Base-by-base conservation (phyloP, 2,888 invertebrate species). In the Pandemis heparana region DNA sequence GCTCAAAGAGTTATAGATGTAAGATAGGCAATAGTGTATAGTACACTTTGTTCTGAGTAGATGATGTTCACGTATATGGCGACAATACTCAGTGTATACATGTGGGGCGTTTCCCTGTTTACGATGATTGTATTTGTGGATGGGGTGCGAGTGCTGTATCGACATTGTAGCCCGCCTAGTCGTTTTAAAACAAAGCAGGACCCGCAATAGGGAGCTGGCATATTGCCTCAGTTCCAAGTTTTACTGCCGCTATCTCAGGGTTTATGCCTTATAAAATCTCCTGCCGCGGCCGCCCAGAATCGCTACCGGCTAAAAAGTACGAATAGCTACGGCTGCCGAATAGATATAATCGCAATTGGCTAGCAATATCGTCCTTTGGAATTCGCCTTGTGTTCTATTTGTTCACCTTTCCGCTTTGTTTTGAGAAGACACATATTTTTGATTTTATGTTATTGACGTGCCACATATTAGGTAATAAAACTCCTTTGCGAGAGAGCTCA, bases 261-360 rank as follows among this genome's bases (percentile, higher is more conserved):
- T 92, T 92, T 91, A 92, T 91, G 91, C 89, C 88, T 89, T 90
- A 91, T 91, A 90, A 91, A 92, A 90, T 87, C 87, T 89, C 85
- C 83, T 85, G 83, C 85, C 81, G 84, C 85, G 86, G 82, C 89
- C 87, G 85, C 85, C 84, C 82, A 79, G 81, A 85, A 85, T 80
- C 77, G 83, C 85, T 83, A 81, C 81, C 79, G 82, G 84, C 83
- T 85, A 87, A 87, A 85, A 89, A 89, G 85, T 88, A 88, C 73
- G 64, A 65, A 65, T 61, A 70, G 74, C 64, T 70, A 48, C 82
- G 81, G 84, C 82, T 80, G 81, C 77, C 76, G 83, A 83, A 84
- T 83, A 86, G 87, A 88, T 89, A 85, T 85, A 84, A 89, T 87
- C 86, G 83, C 86, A 84, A 87, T 88, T 81, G 85, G 86, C 83